Percentiles rank a stretch among this genome's conserved stretches.
phyloP scores from a whole-genome alignment of 2,113 vertebrate species.

The Aldabrachelys gigantea region DNA sequence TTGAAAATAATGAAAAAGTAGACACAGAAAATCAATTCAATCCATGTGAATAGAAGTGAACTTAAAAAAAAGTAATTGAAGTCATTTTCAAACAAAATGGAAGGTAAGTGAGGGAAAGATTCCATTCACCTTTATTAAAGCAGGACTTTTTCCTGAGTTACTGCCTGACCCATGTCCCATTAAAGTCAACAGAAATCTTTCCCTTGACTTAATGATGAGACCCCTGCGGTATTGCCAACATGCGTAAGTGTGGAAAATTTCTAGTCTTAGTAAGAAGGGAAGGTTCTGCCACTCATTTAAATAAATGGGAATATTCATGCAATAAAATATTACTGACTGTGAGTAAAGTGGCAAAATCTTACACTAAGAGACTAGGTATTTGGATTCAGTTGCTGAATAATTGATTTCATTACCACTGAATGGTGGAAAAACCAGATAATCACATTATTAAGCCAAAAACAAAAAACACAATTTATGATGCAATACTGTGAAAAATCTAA shows the following conservation, averaged over 20 bases:
- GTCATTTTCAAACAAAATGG: background rate
- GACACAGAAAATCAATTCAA: background rate
- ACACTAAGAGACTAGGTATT: no score
- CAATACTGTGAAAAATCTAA: background rate
- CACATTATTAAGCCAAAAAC: no score
- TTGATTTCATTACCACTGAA: no score
- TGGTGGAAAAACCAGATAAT: no score
- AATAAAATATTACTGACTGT: background rate
- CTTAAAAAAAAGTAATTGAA: background rate
- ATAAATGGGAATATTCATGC: background rate
- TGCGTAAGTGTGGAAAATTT: background rate
- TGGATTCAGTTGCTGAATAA: no score
- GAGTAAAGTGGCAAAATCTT: background rate
- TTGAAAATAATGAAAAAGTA: background rate
- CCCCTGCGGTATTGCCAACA: background rate
- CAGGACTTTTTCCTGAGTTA: background rate
- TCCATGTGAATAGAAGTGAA: accelerated
- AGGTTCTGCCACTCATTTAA: background rate
- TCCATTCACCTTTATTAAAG: background rate
- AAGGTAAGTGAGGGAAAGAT: no score
- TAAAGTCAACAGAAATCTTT: background rate
- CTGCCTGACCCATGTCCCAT: background rate
- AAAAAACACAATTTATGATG: no score
- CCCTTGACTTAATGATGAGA: background rate
- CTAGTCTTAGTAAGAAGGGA: background rate